A percentile compares a stretch with the other conserved stretches of the same genome.
Conservation (phyloP, 2,113 vertebrate genomes). For the Coryphaenoides rupestris region DNA sequence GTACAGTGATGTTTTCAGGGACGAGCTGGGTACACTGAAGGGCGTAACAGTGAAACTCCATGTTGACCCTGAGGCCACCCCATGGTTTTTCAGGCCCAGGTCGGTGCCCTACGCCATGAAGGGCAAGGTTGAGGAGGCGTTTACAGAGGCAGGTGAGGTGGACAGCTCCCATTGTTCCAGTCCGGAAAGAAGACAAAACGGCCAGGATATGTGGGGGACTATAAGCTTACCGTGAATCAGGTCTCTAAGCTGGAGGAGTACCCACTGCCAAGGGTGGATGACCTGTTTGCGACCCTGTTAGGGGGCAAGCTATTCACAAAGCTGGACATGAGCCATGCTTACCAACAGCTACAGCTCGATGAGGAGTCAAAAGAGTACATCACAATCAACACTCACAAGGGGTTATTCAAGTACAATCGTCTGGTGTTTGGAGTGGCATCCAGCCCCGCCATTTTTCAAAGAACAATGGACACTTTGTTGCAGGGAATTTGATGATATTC, state of each 20-base stretch:
- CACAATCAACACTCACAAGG: constrained; percentile 22
- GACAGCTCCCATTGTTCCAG: no score
- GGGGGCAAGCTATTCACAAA: not conserved
- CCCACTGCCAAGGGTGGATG: not conserved
- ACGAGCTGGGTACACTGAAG: constrained; percentile 14
- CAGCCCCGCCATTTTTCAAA: no score
- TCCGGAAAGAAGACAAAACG: not conserved
- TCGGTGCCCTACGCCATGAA: constrained; percentile 20
- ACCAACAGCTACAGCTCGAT: constrained; percentile 2
- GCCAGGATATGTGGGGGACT: constrained; percentile 1
- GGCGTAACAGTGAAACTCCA: constrained; percentile 5
- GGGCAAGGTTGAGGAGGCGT: not conserved
- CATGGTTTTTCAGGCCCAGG: no score
- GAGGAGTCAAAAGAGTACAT: constrained; percentile 12
- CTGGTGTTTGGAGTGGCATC: constrained; percentile 12
- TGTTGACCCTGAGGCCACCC: no score
- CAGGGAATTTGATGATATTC: constrained; percentile 17
- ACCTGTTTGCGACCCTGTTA: not conserved
- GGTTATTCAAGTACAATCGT: constrained; percentile 17
- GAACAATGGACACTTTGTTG: constrained; percentile 25
- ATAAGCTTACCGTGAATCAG: no score
- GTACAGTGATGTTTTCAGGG: constrained; percentile 12
- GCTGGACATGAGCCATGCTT: not conserved
- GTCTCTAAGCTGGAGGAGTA: not conserved
- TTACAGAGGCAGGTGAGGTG: not conserved